phyloP scores from a whole-genome alignment of 2,888 invertebrate genomes.

The Tachina lurida region DNA sequence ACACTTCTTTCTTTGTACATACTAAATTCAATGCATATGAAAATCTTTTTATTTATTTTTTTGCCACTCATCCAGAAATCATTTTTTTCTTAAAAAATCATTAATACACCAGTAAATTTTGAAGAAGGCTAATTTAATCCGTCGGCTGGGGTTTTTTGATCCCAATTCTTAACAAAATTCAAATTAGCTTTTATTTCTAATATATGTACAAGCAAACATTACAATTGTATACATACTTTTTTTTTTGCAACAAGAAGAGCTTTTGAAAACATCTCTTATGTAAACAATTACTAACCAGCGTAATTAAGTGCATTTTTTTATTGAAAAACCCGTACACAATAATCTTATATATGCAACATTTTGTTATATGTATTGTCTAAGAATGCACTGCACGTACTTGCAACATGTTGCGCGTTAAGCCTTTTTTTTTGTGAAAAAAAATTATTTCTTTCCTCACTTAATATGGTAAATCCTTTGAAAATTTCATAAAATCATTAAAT shows the following conservation, averaged over 20 bases:
- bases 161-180: not conserved
- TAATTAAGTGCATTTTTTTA: conserved; percentile 60
- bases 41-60: no score
- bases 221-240: not conserved
- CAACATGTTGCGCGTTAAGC: conserved; percentile 70
- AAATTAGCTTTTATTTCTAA: conserved; percentile 41
- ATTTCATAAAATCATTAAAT: conserved; percentile 71
- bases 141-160: conserved; percentile 56
- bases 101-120: not conserved
- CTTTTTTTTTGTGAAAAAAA: conserved; percentile 30
- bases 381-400: conserved; percentile 71
- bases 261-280: conserved; percentile 21
- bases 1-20: no score
- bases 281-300: conserved; percentile 59
- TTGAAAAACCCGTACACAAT: conserved; percentile 27
- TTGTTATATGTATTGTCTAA: conserved; percentile 38
- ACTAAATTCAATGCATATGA: no score
- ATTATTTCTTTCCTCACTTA: conserved; percentile 43
- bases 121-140: conserved; percentile 8
- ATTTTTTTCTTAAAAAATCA: not conserved
- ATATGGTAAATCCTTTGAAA: conserved; percentile 69
- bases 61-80: no score
- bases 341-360: conserved; percentile 17
- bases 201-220: no score
- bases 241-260: conserved; percentile 13